A percentile compares a stretch with the other conserved stretches of the same genome.
Evolutionary conservation across 2,888 invertebrate species (phyloP).

Genomic region (Craniophora ligustri): DNA sequence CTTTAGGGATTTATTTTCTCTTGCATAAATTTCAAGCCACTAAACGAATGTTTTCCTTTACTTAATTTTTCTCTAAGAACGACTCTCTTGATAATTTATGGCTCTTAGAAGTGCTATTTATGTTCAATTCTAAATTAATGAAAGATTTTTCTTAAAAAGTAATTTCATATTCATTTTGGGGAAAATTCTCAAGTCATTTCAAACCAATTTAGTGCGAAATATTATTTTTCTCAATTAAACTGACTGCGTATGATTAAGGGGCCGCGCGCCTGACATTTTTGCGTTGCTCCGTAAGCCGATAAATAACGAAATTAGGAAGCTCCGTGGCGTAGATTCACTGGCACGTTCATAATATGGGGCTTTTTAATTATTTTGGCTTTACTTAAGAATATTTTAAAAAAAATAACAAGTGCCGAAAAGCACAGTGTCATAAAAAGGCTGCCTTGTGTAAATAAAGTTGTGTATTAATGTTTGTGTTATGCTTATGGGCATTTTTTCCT

Average conservation of each 20-base stretch:
- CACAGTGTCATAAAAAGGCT: too few species aligned
- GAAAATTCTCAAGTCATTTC: slow-evolving; percentile 69
- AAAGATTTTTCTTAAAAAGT: slow-evolving; percentile 38
- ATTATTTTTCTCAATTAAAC: slow-evolving; percentile 82
- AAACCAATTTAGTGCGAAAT: slow-evolving; percentile 62
- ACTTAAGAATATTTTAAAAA: too few species aligned
- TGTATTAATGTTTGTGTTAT: too few species aligned
- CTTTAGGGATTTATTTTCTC: slow-evolving; percentile 21
- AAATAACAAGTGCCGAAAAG: background rate
- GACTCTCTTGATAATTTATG: slow-evolving; percentile 41
- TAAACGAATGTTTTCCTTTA: slow-evolving; percentile 18
- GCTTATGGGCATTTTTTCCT: too few species aligned
- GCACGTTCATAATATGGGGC: slow-evolving; percentile 51
- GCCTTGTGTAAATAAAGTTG: too few species aligned
- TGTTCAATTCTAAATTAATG: slow-evolving; percentile 56
- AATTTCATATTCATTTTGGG: slow-evolving; percentile 69
- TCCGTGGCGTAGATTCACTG: slow-evolving; percentile 33
- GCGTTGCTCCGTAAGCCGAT: slow-evolving; percentile 64
- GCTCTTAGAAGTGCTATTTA: slow-evolving; percentile 41
- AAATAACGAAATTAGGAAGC: slow-evolving; percentile 77
- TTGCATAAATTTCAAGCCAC: slow-evolving; percentile 34
- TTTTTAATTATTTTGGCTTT: background rate
- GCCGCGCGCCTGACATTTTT: slow-evolving; percentile 67
- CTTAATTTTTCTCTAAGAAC: slow-evolving; percentile 29
- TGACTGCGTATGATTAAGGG: slow-evolving; percentile 71